These are phyloP conservation scores for Nyctereutes procyonoides DNA, from an alignment of 2,113 vertebrate species.

Conservation along the genomic window DNA sequence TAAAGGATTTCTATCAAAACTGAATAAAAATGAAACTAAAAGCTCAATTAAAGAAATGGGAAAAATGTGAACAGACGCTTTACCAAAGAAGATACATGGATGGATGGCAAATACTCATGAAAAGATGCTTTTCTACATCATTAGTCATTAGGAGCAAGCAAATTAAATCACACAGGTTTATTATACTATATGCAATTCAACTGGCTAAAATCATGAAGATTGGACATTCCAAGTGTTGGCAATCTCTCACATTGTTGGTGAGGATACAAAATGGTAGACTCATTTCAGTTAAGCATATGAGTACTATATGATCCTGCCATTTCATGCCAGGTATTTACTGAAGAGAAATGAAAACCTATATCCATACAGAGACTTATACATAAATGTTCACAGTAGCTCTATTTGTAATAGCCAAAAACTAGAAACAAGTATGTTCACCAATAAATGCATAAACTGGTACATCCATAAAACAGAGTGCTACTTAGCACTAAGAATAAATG, in stretches of 20 bases:
- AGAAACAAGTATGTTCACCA: neutral
- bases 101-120: neutral
- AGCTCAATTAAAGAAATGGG: neutral
- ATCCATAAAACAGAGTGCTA: neutral
- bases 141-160: neutral
- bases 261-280: neutral
- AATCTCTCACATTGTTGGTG: neutral
- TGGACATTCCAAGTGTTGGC: neutral
- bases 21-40: neutral
- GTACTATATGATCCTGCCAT: neutral
- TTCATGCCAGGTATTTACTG: neutral
- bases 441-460: neutral
- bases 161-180: neutral
- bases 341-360: neutral
- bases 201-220: neutral
- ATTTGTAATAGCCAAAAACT: neutral
- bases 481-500: neutral
- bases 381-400: neutral
- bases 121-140: too few species aligned
- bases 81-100: neutral
- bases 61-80: neutral
- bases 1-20: neutral
- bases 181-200: neutral
- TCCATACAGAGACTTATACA: neutral
- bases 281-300: neutral